These are phyloP conservation scores for Aeoliscus strigatus DNA, from an alignment of 2,797 vertebrate genomes.

Conservation along the genomic window DNA sequence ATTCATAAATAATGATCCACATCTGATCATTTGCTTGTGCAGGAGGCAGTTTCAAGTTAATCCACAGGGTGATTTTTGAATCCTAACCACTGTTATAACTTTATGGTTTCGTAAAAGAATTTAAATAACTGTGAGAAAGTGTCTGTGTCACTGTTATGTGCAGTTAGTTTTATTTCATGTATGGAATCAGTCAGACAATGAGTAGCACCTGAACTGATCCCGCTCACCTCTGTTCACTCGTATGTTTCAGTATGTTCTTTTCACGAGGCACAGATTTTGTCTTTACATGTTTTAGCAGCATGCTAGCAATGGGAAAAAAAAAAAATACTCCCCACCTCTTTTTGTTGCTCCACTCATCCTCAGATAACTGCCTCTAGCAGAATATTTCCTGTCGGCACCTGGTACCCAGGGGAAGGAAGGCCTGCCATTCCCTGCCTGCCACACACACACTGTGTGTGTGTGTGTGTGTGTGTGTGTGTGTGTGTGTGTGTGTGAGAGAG, in stretches of 20 bases:
- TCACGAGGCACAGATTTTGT: slow-evolving; percentile 28
- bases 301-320: slow-evolving; percentile 43
- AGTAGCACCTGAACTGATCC: not conserved
- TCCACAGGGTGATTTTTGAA: too few species aligned
- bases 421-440: slow-evolving; percentile 41
- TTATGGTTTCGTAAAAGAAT: too few species aligned
- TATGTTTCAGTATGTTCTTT: slow-evolving; percentile 13
- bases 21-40: too few species aligned
- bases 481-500: slow-evolving; percentile 22
- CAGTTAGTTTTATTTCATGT: too few species aligned
- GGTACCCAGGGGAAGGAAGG: slow-evolving; percentile 57
- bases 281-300: slow-evolving; percentile 52
- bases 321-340: slow-evolving; percentile 12
- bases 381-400: slow-evolving; percentile 70
- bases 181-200: slow-evolving; percentile 8
- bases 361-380: slow-evolving; percentile 70
- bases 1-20: too few species aligned
- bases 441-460: slow-evolving; percentile 18
- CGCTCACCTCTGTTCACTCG: slow-evolving; percentile 10
- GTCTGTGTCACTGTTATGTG: too few species aligned
- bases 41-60: too few species aligned
- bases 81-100: too few species aligned
- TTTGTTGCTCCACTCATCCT: slow-evolving; percentile 50
- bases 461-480: slow-evolving; percentile 19
- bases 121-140: not conserved